These are phyloP conservation scores for Drosophila paulistorum DNA, from an alignment of 1,140 invertebrate species.

Conservation along the genomic window DNA sequence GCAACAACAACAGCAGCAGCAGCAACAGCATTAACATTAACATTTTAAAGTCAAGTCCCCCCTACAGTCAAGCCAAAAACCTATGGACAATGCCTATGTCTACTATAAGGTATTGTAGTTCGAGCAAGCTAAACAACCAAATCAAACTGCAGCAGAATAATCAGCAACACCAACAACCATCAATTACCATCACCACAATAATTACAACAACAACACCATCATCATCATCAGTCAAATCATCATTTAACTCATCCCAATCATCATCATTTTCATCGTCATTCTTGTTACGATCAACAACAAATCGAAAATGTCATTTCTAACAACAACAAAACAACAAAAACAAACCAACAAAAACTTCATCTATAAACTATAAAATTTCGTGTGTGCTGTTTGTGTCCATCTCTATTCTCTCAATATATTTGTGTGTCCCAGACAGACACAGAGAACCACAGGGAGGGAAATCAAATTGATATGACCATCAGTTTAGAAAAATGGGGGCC, in stretches of 20 bases:
- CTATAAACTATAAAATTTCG: constrained; percentile 34
- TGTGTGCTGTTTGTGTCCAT: constrained; percentile 16
- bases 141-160: constrained; percentile 26
- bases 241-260: not conserved
- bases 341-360: constrained; percentile 19
- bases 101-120: constrained; percentile 82
- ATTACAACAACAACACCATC: constrained; percentile 23
- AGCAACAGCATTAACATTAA: constrained; percentile 35
- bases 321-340: constrained; percentile 47
- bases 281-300: constrained; percentile 6
- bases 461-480: constrained; percentile 17
- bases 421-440: constrained; percentile 13
- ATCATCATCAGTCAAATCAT: constrained; percentile 32
- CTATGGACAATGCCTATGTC: constrained; percentile 83
- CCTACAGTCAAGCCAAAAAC: constrained; percentile 62
- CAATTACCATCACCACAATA: not conserved
- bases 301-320: constrained; percentile 40
- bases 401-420: constrained; percentile 1
- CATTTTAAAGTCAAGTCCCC: constrained; percentile 62
- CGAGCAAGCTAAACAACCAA: constrained; percentile 18
- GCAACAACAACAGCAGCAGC: constrained; percentile 30
- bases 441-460: not conserved
- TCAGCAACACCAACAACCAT: constrained; percentile 30
- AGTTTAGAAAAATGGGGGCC: not conserved
- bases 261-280: constrained; percentile 9